These are phyloP conservation scores for Netelia virgata DNA, from an alignment of 2,888 invertebrate species.

Conservation along the genomic window DNA sequence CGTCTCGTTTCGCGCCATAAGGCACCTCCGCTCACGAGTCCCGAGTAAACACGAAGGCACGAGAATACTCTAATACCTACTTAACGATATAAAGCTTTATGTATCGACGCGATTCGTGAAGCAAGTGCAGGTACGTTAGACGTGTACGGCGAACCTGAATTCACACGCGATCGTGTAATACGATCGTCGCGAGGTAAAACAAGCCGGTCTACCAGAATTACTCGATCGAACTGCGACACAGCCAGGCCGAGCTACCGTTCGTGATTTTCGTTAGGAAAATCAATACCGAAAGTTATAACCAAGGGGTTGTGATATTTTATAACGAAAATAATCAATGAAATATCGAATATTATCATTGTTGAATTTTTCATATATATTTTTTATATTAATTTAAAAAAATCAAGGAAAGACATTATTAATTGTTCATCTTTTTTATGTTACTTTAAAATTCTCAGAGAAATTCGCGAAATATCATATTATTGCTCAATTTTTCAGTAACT, in stretches of 20 bases:
- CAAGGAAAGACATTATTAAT: too few species aligned
- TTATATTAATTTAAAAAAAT: too few species aligned
- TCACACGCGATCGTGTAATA: background rate
- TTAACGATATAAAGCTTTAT: background rate
- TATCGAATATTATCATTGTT: too few species aligned
- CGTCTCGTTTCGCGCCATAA: background rate
- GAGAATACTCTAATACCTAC: background rate
- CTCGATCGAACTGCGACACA: background rate
- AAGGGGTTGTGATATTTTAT: background rate
- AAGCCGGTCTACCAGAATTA: background rate
- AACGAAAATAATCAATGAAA: background rate
- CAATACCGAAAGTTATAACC: background rate
- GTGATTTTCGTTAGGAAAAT: background rate
- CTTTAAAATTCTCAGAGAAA: too few species aligned
- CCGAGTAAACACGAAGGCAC: background rate
- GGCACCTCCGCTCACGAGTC: background rate
- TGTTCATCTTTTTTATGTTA: too few species aligned
- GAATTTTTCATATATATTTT: too few species aligned
- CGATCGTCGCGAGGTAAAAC: background rate
- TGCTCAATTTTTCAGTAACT: too few species aligned
- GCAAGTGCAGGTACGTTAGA: background rate
- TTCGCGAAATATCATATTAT: too few species aligned
- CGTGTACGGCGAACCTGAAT: background rate
- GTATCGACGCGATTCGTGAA: background rate
- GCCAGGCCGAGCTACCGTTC: background rate